Evolutionary conservation across 2,113 vertebrate species (phyloP), one percentile per base, ranked within the genome.

Genomic region (Nycticebus coucang): DNA sequence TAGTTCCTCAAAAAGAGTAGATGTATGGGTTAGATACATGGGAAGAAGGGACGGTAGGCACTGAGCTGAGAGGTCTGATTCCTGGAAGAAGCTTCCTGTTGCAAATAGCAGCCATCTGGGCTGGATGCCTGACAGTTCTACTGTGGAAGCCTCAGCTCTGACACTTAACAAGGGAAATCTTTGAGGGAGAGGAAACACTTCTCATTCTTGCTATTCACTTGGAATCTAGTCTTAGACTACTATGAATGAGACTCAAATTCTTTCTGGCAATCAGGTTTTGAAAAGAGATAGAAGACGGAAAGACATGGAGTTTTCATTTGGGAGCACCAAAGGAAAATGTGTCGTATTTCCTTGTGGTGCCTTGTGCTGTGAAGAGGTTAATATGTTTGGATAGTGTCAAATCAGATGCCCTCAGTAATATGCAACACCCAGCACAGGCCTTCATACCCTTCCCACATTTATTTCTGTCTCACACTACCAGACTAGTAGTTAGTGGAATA

Each of bases 211-310:
- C 21, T 62, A 90, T 64, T 88, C 60, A 72, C 37, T 92, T 8
- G 9, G 19, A 81, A 68, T 75, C 66, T 75, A 50, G 35, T 83
- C 75, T 62, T 81, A 78, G 69, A 89, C 55, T 86, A 79, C 41
- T 50, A 6, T 4, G n/a, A 93, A 87, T 64, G 55, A 94, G 35
- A 81, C 64, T 93, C 50, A 28, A n/a, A 82, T 87, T 82, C 55
- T 83, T 87, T 81, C 57, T 72, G 50, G 79, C 95, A 85, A 82
- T 69, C 21, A 83, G 45, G 57, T 69, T 92, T 94, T 77, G 53
- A 91, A 68, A 18, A 33, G 13, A 90, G 35, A 88, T 53, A 64
- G 50, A 45, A 83, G 78, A 77, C 85, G 45, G 26, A 75, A 83
- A 68, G 26, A 72, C 30, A 81, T 11, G 66, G 50, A 75, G 35